Conservation (phyloP, 2,113 vertebrate genomes). For the Stigmatopora nigra region DNA sequence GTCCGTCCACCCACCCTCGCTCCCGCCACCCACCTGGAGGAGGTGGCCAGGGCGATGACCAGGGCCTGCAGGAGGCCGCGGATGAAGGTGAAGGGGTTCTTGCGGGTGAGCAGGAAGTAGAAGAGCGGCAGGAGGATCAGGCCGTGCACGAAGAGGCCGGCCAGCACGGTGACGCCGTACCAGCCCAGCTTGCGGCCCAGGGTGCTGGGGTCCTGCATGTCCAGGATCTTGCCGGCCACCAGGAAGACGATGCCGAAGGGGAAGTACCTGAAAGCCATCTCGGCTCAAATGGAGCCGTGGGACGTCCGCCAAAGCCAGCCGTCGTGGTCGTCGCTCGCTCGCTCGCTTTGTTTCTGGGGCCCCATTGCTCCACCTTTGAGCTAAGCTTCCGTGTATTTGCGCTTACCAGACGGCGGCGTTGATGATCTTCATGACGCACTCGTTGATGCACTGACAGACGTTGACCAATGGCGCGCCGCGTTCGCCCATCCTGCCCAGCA, state of each 20-base stretch:
- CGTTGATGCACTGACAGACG: constrained; percentile 83
- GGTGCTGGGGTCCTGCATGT: constrained; percentile 78
- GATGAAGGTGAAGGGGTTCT: constrained; percentile 80
- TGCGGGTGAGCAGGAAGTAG: constrained; percentile 74
- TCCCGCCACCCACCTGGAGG: constrained; percentile 71
- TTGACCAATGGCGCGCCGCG: constrained; percentile 76
- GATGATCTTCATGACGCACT: constrained; percentile 86
- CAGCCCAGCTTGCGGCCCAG: constrained; percentile 79
- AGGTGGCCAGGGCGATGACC: constrained; percentile 83
- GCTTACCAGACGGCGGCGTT: constrained; percentile 80
- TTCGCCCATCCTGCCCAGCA: constrained; percentile 82
- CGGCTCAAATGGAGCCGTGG: too few relatives aligned
- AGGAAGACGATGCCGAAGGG: constrained; percentile 85
- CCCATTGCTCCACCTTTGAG: too few relatives aligned
- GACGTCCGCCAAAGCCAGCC: too few relatives aligned
- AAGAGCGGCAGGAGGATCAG: constrained; percentile 75
- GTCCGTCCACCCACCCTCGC: too few relatives aligned
- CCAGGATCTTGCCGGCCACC: constrained; percentile 83
- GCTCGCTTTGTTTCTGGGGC: too few relatives aligned
- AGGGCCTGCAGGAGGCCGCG: constrained; percentile 81
- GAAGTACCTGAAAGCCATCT: constrained; percentile 74
- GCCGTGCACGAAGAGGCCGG: constrained; percentile 74
- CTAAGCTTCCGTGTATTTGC: too few relatives aligned
- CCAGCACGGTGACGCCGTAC: constrained; percentile 77
- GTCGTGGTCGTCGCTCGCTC: too few relatives aligned